phyloP scores from a whole-genome alignment of 2,113 vertebrate genomes.

The Parus major region DNA sequence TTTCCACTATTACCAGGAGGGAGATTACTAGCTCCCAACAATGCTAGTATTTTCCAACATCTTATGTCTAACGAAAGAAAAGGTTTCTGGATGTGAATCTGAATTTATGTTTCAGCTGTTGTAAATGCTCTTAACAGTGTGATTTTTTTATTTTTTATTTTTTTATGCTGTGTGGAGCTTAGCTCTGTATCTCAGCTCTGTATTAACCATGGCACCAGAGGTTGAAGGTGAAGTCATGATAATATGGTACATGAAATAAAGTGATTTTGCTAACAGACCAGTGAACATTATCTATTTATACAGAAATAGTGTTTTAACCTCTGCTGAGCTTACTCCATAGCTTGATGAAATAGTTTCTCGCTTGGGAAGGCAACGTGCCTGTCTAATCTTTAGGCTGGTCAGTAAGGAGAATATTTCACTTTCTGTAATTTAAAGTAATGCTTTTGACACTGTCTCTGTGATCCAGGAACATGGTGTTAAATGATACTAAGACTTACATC shows the following conservation, averaged over 20 bases:
- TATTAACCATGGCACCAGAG: neutral
- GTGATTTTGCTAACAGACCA: neutral
- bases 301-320: neutral
- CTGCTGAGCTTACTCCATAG: neutral
- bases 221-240: neutral
- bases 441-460: neutral
- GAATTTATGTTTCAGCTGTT: neutral
- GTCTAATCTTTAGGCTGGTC: neutral
- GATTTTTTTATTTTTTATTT: neutral
- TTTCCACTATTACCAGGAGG: neutral
- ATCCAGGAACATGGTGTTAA: neutral
- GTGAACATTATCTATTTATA: neutral
- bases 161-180: neutral
- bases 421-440: neutral
- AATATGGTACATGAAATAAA: conserved; percentile 4
- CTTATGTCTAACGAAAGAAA: neutral
- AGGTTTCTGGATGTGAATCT: neutral
- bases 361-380: neutral
- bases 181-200: neutral
- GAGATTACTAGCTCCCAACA: neutral
- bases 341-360: neutral
- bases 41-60: neutral
- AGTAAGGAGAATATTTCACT: neutral
- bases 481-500: neutral
- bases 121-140: neutral